A percentile compares a stretch with the other conserved stretches of the same genome.
Evolutionary conservation across 2,113 vertebrate species (phyloP).

Genomic region (Corynorhinus townsendii): DNA sequence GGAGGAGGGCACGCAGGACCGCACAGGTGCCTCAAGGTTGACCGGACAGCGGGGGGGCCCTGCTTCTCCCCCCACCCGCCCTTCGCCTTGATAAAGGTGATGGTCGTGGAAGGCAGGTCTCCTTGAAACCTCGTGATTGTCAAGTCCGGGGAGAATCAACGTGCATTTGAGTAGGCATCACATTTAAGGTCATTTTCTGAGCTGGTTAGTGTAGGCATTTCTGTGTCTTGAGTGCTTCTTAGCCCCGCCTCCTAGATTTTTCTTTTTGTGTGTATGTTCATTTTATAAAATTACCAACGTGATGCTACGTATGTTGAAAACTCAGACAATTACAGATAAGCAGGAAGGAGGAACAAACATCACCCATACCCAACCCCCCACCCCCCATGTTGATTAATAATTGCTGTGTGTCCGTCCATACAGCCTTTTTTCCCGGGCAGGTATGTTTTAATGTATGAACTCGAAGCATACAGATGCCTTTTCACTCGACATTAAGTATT

Average conservation of each 20-base stretch:
- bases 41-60: rapidly evolving
- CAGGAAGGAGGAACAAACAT: background rate
- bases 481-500: background rate
- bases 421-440: background rate
- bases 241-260: background rate
- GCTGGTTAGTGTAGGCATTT: background rate
- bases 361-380: rapidly evolving
- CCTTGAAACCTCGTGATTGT: background rate
- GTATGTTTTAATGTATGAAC: background rate
- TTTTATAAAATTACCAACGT: background rate
- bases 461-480: background rate
- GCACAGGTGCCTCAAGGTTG: background rate
- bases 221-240: background rate
- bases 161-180: background rate
- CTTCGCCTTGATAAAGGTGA: background rate
- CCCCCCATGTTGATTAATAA: too few species aligned
- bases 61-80: background rate
- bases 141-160: background rate
- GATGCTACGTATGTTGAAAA: background rate
- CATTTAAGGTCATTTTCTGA: background rate
- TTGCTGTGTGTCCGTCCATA: background rate
- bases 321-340: background rate
- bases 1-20: background rate
- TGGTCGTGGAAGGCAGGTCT: background rate
- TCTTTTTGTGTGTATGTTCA: background rate